phyloP scores from a whole-genome alignment of 2,888 invertebrate genomes.

The Polia nebulosa region DNA sequence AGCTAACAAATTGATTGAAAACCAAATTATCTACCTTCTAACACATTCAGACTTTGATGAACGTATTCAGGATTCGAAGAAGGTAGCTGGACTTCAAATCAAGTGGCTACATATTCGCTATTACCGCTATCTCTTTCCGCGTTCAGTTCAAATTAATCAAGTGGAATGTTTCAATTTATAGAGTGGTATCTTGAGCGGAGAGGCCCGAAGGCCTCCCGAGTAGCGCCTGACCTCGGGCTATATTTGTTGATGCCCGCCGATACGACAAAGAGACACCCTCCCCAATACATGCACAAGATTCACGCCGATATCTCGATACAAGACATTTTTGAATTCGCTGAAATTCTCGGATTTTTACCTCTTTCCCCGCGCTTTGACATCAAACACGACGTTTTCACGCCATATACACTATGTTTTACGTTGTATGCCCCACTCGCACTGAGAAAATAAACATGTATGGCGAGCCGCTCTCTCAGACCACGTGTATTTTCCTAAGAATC shows the following conservation, averaged over 20 bases:
- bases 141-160: constrained; percentile 76
- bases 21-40: constrained; percentile 25
- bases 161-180: constrained; percentile 76
- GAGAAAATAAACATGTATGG: constrained; percentile 50
- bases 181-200: constrained; percentile 67
- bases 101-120: constrained; percentile 12
- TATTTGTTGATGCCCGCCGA: constrained; percentile 75
- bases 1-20: constrained; percentile 37
- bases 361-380: constrained; percentile 18
- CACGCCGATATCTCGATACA: constrained; percentile 36
- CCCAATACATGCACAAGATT: constrained; percentile 54
- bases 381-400: constrained; percentile 25
- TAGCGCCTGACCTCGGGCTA: constrained; percentile 71
- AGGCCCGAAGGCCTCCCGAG: constrained; percentile 68
- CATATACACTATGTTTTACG: constrained; percentile 22
- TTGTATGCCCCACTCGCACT: constrained; percentile 25
- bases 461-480: constrained; percentile 29
- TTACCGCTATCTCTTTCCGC: constrained; percentile 56
- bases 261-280: constrained; percentile 63
- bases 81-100: constrained; percentile 31
- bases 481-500: constrained; percentile 65
- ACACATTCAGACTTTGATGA: constrained; percentile 30
- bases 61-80: constrained; percentile 19
- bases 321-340: constrained; percentile 47
- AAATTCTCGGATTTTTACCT: constrained; percentile 9